Conservation (phyloP, 1,140 invertebrate species). For the Trichogramma pretiosum region DNA sequence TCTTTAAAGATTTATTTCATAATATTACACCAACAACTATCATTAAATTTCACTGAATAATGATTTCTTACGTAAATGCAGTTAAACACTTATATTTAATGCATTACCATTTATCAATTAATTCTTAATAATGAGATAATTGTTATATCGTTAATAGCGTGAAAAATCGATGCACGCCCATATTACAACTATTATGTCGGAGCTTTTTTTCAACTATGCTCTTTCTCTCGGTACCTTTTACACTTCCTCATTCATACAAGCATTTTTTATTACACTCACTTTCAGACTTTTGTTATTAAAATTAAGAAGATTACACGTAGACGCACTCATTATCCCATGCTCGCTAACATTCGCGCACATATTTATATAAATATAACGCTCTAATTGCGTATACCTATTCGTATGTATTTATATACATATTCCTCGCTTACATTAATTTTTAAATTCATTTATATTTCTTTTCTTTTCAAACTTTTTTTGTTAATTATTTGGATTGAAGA, state of each 20-base stretch:
- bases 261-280: constrained; percentile 4
- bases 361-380: no score
- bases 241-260: background rate
- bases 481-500: no score
- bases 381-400: no score
- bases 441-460: no score
- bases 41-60: constrained; percentile 43
- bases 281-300: no score
- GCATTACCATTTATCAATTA: constrained; percentile 38
- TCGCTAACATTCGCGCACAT: no score
- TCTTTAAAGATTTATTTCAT: constrained; percentile 46
- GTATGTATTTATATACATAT: no score
- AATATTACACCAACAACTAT: constrained; percentile 47
- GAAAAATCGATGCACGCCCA: constrained; percentile 31
- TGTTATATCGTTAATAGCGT: constrained; percentile 35
- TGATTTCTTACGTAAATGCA: constrained; percentile 44
- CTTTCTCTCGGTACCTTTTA: background rate
- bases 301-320: no score
- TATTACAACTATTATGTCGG: constrained; percentile 24
- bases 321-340: no score
- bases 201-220: constrained; percentile 4
- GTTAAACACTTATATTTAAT: constrained; percentile 43
- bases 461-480: no score
- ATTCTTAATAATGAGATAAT: constrained; percentile 35
- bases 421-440: no score